Conservation (phyloP, 2,797 vertebrate genomes). For the Molossus alvarezi region DNA sequence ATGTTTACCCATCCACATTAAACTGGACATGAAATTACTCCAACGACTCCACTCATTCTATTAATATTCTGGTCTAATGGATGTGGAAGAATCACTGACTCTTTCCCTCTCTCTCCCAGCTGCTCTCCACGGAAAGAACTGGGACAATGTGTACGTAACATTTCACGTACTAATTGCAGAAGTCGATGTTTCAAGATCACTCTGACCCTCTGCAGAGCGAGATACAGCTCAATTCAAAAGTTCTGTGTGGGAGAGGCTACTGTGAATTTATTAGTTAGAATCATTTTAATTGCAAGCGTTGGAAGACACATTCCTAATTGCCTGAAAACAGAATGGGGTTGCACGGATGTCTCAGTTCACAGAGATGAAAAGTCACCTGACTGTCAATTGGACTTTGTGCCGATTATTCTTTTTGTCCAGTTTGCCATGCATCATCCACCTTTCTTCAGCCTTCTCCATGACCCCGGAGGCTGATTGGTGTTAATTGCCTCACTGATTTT, state of each 20-base stretch:
- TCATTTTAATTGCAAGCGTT: slow-evolving; percentile 40
- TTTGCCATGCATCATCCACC: background rate
- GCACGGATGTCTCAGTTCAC: background rate
- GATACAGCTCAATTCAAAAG: background rate
- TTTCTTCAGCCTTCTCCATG: background rate
- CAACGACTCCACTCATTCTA: slow-evolving; percentile 39
- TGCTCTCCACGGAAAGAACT: background rate
- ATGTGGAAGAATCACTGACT: slow-evolving; percentile 61
- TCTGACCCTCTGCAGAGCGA: slow-evolving; percentile 33
- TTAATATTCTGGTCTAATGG: slow-evolving; percentile 65
- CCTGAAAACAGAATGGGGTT: background rate
- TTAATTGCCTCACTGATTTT: background rate
- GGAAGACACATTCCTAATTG: background rate
- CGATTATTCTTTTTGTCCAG: background rate
- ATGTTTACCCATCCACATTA: slow-evolving; percentile 77
- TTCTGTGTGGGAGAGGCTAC: background rate
- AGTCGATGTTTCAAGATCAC: slow-evolving; percentile 48
- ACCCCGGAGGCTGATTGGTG: background rate
- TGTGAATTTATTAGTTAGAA: slow-evolving; percentile 1
- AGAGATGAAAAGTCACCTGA: background rate
- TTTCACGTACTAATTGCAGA: slow-evolving; percentile 37
- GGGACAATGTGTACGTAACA: background rate
- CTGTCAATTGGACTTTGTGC: background rate
- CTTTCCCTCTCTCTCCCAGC: background rate
- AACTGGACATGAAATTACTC: slow-evolving; percentile 76